phyloP scores from a whole-genome alignment of 2,113 vertebrate genomes.

The Rhinichthys klamathensis region DNA sequence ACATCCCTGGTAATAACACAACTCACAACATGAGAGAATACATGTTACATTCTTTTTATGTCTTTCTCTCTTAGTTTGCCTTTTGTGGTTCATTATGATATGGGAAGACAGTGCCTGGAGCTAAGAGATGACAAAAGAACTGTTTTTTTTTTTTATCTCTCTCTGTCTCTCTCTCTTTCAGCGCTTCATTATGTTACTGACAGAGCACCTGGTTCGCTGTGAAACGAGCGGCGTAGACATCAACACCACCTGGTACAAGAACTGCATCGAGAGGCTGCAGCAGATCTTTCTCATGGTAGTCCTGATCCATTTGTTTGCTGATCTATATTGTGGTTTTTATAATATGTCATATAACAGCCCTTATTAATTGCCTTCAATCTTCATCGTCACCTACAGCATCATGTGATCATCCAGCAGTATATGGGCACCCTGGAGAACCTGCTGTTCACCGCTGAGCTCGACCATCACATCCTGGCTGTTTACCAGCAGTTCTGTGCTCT shows the following conservation, averaged over 20 bases:
- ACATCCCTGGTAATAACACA: not conserved
- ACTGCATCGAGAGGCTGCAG: slow-evolving; percentile 93
- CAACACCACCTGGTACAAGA: slow-evolving; percentile 95
- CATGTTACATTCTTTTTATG: slow-evolving; percentile 13
- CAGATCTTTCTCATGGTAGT: slow-evolving; percentile 95
- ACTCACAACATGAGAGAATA: not conserved
- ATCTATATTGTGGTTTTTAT: not conserved
- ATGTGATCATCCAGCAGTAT: slow-evolving; percentile 97
- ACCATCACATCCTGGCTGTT: slow-evolving; percentile 94
- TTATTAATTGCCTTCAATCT: not conserved
- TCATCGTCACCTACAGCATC: slow-evolving; percentile 80
- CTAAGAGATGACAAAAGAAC: slow-evolving; percentile 1
- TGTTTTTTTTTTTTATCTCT: not conserved
- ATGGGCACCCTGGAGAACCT: slow-evolving; percentile 98
- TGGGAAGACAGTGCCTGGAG: slow-evolving; percentile 1
- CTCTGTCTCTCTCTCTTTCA: slow-evolving; percentile 53
- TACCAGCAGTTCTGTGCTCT: slow-evolving; percentile 99
- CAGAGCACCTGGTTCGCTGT: slow-evolving; percentile 94
- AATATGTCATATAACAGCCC: not conserved
- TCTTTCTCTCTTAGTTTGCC: not conserved
- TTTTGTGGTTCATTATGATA: slow-evolving; percentile 10
- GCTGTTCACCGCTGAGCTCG: slow-evolving; percentile 95
- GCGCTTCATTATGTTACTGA: slow-evolving; percentile 98
- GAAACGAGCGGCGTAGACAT: slow-evolving; percentile 92
- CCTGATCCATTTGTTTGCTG: slow-evolving; percentile 12